These are phyloP conservation scores for Ictalurus punctatus DNA, from an alignment of 2,113 vertebrate species.

Conservation along the genomic window DNA sequence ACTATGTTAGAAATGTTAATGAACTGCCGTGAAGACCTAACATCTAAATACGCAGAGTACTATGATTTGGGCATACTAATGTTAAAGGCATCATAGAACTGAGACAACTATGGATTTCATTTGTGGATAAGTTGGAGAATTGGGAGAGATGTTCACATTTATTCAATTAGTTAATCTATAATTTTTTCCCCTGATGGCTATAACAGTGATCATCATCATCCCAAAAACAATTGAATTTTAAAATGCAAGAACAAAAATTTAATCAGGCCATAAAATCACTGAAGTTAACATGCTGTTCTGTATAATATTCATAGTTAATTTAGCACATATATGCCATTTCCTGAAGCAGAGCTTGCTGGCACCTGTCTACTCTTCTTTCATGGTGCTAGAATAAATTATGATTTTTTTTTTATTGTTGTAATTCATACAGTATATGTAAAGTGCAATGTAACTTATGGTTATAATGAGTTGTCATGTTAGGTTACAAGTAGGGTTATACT, in stretches of 20 bases:
- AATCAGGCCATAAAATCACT: too few relatives aligned
- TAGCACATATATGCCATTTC: neutral
- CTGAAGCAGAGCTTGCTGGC: neutral
- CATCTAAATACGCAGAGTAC: neutral
- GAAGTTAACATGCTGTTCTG: too few relatives aligned
- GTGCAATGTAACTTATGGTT: neutral
- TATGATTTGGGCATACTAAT: neutral
- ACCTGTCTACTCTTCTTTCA: neutral
- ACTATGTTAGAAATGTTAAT: neutral
- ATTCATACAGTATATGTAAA: neutral
- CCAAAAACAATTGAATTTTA: too few relatives aligned
- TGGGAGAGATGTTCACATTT: neutral
- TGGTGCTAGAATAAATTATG: neutral
- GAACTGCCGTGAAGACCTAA: neutral
- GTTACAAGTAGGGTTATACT: neutral
- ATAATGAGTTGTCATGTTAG: neutral
- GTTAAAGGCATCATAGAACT: neutral
- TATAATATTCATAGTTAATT: too few relatives aligned
- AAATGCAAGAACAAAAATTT: too few relatives aligned
- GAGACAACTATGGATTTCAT: too few relatives aligned
- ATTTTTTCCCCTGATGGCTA: too few relatives aligned
- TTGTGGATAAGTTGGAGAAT: neutral
- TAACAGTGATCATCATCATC: too few relatives aligned
- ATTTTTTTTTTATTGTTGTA: neutral
- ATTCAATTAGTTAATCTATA: neutral